Evolutionary conservation across 2,113 vertebrate species (phyloP).

Genomic region (Pelmatolapia mariae): DNA sequence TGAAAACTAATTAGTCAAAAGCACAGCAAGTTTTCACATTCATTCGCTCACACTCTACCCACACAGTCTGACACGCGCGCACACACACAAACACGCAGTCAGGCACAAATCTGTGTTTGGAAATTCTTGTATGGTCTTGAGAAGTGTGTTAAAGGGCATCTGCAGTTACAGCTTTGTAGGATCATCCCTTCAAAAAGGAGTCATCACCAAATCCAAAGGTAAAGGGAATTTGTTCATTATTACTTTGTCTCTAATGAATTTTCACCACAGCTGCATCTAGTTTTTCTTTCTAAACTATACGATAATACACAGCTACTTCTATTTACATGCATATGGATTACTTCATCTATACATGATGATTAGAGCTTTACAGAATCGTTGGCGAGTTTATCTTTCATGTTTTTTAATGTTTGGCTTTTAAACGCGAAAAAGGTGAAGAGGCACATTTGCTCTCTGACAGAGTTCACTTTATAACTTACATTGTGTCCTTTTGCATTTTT

Average conservation of each 20-base stretch:
- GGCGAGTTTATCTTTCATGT: background rate
- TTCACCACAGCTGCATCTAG: background rate
- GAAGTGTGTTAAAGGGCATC: background rate
- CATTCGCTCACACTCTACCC: background rate
- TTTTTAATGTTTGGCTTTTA: background rate
- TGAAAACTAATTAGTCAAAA: background rate
- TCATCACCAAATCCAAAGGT: constrained; percentile 10
- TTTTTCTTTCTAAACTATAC: background rate
- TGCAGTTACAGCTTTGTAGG: background rate
- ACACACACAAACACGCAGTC: background rate
- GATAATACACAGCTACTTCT: background rate
- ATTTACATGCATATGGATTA: background rate
- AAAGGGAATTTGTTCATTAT: background rate
- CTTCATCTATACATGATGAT: background rate
- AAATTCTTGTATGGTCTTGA: background rate
- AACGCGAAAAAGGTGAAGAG: background rate
- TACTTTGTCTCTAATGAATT: background rate
- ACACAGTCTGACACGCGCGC: background rate
- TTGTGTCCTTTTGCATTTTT: background rate
- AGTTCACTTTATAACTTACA: background rate
- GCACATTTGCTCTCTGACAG: background rate
- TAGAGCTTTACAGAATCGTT: background rate
- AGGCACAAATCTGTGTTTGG: background rate
- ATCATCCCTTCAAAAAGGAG: background rate
- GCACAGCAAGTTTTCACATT: background rate